Evolutionary conservation across 2,113 vertebrate species (phyloP), one percentile per base, ranked within the genome.

Genomic region (Sylvia atricapilla): DNA sequence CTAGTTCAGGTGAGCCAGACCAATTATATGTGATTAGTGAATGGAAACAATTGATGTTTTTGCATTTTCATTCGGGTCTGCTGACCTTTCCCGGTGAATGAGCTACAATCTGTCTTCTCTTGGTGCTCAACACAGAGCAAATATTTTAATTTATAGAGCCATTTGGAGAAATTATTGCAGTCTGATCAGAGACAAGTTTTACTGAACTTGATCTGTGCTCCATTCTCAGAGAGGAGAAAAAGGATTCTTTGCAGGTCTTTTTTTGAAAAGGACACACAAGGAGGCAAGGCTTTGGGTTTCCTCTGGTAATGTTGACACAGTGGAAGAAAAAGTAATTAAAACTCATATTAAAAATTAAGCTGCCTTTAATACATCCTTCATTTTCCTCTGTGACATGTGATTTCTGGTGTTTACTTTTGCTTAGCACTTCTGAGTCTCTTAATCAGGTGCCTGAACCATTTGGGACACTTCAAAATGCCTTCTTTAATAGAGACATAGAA

Each of bases 361-460:
- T 94, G 73, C 89, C 81, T 97, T 95, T 96, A 97, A 93, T 80
- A 55, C 19, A 85, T 20, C 44, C 70, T 96, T 97, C 84, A 78
- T 90, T 96, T 96, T 82, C 91, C 83, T 89, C 63, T 89, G 79
- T 87, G 93, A 93, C 85, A 88, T 60, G 73, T 64, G 87, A 96
- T 96, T 98, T 95, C 59, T 72, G 70, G 62, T 95, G 94, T 98
- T 98, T 97, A 63, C 96, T 97, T 97, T 97, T 89, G 84, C 87
- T 93, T 85, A 85, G 91, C 7, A 6, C 76, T 63, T 35, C 94
- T 93, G 93, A 97, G 95, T 76, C 86, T 76, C 90, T 92, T 94
- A 91, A 94, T 96, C 93, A 94, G 75, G 77, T 47, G 68, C 86
- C 93, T 63, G 77, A 90, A 72, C 95, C 90, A 94, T 85, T 74